These are phyloP conservation scores for Nemurella pictetii DNA, from an alignment of 2,888 invertebrate species.

Conservation along the genomic window DNA sequence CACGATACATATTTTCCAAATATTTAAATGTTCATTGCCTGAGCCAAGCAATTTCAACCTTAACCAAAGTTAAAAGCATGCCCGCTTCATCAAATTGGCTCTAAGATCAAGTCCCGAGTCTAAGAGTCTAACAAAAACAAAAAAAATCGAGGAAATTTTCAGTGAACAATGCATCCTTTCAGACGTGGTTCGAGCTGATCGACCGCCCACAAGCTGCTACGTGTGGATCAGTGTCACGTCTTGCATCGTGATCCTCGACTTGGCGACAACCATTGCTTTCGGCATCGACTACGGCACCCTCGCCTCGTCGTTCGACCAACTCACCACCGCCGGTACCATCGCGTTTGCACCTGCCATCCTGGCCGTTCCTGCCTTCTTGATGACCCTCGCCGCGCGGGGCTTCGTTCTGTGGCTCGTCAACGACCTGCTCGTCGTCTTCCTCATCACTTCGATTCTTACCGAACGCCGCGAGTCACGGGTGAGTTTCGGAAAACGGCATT, in stretches of 20 bases:
- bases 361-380: constrained; percentile 34
- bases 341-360: not conserved
- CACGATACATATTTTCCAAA: no score
- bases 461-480: constrained; percentile 7
- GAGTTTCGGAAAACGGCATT: no score
- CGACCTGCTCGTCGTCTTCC: constrained; percentile 18
- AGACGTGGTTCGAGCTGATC: not conserved
- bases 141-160: no score
- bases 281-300: constrained; percentile 1
- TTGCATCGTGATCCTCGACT: constrained; percentile 15
- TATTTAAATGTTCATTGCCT: no score
- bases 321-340: not conserved
- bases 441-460: not conserved
- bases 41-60: no score
- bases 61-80: no score
- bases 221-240: not conserved
- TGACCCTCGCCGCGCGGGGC: constrained; percentile 34
- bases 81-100: no score
- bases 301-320: not conserved
- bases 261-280: not conserved
- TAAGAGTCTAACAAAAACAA: no score
- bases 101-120: no score
- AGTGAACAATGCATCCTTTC: no score
- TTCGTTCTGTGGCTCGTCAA: constrained; percentile 37
- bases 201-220: not conserved